Percentiles rank a stretch among this genome's conserved stretches.
These are phyloP conservation scores for Neodiprion pinetum DNA, from an alignment of 1,140 invertebrate species.

Conservation along the genomic window DNA sequence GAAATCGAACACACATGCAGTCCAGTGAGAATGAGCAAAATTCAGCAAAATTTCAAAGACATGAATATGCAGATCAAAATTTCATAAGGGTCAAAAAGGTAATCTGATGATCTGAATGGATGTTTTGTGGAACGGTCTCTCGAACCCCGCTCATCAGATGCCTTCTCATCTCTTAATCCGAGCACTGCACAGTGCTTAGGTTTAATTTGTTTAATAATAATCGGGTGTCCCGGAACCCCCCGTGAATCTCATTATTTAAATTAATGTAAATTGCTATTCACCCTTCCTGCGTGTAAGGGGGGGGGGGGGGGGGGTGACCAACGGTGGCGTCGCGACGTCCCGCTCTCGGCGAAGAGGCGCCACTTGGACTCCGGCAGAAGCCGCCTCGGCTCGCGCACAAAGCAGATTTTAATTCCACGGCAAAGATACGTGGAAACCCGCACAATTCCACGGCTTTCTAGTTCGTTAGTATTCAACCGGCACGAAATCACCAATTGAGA, in stretches of 20 bases:
- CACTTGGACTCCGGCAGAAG: not conserved
- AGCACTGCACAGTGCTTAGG: not conserved
- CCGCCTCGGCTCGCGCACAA: not conserved
- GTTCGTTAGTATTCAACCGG: not conserved
- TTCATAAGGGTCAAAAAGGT: too few relatives aligned
- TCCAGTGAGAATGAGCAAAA: too few relatives aligned
- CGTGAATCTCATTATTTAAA: not conserved
- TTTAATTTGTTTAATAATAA: conserved; percentile 8
- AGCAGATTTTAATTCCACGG: not conserved
- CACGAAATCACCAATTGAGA: not conserved
- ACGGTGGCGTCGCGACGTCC: not conserved
- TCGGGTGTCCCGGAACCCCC: not conserved
- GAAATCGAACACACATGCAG: too few relatives aligned
- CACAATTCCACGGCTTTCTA: too few relatives aligned
- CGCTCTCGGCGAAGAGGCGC: not conserved
- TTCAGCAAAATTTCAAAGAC: too few relatives aligned
- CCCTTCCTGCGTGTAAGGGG: not conserved
- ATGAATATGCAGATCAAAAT: too few relatives aligned
- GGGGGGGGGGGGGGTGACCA: not conserved
- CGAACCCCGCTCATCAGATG: too few relatives aligned
- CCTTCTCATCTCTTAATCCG: not conserved
- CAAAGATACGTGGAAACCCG: not conserved
- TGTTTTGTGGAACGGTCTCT: too few relatives aligned
- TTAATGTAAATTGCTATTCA: conserved; percentile 3
- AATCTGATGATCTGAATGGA: too few relatives aligned